Evolutionary conservation across 2,888 invertebrate species (phyloP).

Genomic region (Philhelius pedissequus): DNA sequence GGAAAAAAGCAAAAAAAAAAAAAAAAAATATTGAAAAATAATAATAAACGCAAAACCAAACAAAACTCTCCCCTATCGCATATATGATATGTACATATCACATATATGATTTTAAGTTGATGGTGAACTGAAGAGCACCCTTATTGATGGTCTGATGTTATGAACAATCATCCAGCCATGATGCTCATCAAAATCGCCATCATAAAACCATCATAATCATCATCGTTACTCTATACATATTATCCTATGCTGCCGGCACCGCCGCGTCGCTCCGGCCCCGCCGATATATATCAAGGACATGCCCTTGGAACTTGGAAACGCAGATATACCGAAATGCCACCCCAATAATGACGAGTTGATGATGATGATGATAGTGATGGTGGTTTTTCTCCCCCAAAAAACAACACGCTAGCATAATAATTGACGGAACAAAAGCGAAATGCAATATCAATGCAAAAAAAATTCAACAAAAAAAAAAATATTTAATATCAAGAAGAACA

Average conservation of each 20-base stretch:
- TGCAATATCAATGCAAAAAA: constrained; percentile 32
- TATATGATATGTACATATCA: not conserved
- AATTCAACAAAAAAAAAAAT: not conserved
- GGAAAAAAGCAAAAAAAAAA: not conserved
- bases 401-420: constrained; percentile 36
- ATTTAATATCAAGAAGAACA: constrained; percentile 14
- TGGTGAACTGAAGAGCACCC: not conserved
- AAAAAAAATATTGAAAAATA: constrained; percentile 59
- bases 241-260: not conserved
- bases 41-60: constrained; percentile 47
- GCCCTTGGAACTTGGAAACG: constrained; percentile 5
- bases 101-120: not conserved
- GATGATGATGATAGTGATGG: not conserved
- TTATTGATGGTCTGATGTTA: constrained; percentile 25
- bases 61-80: not conserved
- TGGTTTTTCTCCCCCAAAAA: not conserved
- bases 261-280: too few species aligned
- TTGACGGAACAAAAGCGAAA: constrained; percentile 55
- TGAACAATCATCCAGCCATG: constrained; percentile 46
- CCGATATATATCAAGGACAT: constrained; percentile 25
- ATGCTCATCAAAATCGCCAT: constrained; percentile 66
- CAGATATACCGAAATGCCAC: not conserved
- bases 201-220: constrained; percentile 47
- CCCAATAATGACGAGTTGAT: not conserved
- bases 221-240: not conserved